Percentiles rank a stretch among this genome's conserved stretches.
phyloP scores from a whole-genome alignment of 2,888 invertebrate genomes.

The Hyles lineata region DNA sequence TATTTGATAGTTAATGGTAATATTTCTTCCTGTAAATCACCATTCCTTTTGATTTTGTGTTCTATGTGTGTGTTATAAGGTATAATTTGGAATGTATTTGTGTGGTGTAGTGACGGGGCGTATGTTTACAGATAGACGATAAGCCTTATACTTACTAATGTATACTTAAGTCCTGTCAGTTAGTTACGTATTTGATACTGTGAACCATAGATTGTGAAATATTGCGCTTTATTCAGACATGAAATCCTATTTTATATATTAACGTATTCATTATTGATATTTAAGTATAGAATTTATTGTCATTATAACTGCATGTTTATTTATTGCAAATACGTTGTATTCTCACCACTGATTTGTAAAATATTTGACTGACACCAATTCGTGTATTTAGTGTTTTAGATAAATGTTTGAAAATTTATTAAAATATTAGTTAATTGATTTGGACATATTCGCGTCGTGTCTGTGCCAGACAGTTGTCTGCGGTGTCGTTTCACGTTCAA shows the following conservation, averaged over 20 bases:
- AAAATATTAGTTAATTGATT: conserved; percentile 50
- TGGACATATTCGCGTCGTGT: conserved; percentile 49
- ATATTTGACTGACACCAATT: conserved; percentile 71
- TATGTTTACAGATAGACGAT: neutral
- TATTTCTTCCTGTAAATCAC: too few species aligned
- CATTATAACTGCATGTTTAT: conserved; percentile 37
- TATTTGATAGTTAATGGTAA: too few species aligned
- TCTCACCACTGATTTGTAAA: conserved; percentile 42
- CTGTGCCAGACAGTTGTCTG: neutral
- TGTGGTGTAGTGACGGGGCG: neutral
- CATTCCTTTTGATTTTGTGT: too few species aligned
- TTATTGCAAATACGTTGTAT: conserved; percentile 38
- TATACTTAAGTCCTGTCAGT: conserved; percentile 15
- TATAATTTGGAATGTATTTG: too few species aligned
- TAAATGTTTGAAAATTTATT: conserved; percentile 59
- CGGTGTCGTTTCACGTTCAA: neutral
- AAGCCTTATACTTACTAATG: neutral
- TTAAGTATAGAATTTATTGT: conserved; percentile 34
- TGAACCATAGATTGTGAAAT: conserved; percentile 26
- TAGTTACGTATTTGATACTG: conserved; percentile 17
- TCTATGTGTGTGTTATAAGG: too few species aligned
- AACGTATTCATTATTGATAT: conserved; percentile 12
- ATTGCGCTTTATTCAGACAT: conserved; percentile 24
- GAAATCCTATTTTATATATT: conserved; percentile 38
- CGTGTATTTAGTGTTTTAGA: conserved; percentile 72